Conservation (phyloP, 2,797 vertebrate species). For the Peromyscus attwateri region DNA sequence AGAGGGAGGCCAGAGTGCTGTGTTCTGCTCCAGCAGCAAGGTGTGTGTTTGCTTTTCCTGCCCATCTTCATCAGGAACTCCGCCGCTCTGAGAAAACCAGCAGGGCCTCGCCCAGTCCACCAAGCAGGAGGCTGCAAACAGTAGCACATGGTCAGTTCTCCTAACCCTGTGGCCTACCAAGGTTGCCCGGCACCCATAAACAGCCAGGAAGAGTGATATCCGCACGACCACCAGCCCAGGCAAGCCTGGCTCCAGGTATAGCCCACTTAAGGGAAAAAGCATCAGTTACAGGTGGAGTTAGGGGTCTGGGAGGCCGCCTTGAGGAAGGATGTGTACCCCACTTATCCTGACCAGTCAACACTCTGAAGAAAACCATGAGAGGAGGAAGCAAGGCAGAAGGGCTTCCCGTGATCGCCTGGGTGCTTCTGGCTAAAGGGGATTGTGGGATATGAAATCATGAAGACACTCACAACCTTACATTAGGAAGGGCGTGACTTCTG, state of each 20-base stretch:
- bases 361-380: background rate
- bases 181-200: background rate
- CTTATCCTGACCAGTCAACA: background rate
- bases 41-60: constrained; percentile 29
- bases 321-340: background rate
- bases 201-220: background rate
- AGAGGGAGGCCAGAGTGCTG: background rate
- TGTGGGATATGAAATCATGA: background rate
- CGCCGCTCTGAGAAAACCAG: constrained; percentile 91
- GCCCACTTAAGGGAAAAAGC: background rate
- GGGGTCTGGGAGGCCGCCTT: background rate
- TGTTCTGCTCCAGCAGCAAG: background rate
- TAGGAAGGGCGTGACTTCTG: background rate
- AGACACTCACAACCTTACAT: background rate
- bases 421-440: background rate
- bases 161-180: accelerated
- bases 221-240: background rate
- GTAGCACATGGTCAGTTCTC: constrained; percentile 65
- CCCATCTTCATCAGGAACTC: constrained; percentile 70
- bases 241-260: background rate
- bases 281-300: background rate
- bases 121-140: constrained; percentile 89
- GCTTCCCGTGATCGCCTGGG: background rate
- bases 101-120: constrained; percentile 92
- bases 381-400: background rate